Evolutionary conservation across 2,888 invertebrate species (phyloP).

Genomic region (Volucella bombylans): DNA sequence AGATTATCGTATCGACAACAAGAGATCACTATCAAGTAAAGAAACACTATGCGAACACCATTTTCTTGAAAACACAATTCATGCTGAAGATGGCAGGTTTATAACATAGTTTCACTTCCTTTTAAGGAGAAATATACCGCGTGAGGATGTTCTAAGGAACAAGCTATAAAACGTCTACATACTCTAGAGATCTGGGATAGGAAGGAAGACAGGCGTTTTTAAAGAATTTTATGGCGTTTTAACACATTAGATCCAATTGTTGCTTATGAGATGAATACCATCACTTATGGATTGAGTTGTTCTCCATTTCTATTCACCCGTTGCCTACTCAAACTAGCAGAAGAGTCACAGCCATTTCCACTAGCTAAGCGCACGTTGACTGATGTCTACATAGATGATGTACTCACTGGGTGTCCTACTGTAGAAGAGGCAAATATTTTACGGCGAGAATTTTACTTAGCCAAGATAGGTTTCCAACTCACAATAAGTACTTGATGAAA

Average conservation of each 20-base stretch:
- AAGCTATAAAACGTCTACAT: conserved; percentile 16
- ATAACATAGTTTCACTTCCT: conserved; percentile 15
- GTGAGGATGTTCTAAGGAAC: conserved; percentile 1
- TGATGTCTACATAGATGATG: too few relatives aligned
- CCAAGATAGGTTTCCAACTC: conserved; percentile 29
- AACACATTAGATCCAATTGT: too few relatives aligned
- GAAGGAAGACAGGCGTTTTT: not conserved
- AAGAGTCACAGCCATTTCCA: conserved; percentile 1
- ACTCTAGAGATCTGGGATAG: not conserved
- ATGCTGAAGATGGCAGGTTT: conserved; percentile 9
- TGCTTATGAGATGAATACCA: too few relatives aligned
- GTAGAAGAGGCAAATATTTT: not conserved
- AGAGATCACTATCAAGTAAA: not conserved
- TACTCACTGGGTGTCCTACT: too few relatives aligned
- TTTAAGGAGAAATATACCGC: not conserved
- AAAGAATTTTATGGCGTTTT: not conserved
- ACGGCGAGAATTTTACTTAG: not conserved
- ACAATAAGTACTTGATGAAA: conserved; percentile 18
- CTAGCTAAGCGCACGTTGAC: not conserved
- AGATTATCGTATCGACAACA: too few relatives aligned
- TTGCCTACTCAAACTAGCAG: too few relatives aligned
- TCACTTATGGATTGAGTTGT: too few relatives aligned
- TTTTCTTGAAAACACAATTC: conserved; percentile 17
- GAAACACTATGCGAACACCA: not conserved
- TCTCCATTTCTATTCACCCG: too few relatives aligned